phyloP scores from a whole-genome alignment of 2,888 invertebrate genomes.

The Sarcophaga variegata region DNA sequence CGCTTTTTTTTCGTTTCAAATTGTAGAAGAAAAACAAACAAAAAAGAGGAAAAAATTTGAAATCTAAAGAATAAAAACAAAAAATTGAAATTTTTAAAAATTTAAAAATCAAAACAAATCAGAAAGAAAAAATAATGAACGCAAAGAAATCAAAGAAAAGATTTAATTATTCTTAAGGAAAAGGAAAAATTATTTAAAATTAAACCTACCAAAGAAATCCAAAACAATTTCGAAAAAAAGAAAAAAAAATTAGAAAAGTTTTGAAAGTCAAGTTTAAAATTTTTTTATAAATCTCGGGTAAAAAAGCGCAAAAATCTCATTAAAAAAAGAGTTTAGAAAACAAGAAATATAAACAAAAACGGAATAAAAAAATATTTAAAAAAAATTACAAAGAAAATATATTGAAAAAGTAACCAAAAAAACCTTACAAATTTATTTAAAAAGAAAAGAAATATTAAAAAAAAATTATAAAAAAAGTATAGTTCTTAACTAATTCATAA shows the following conservation, averaged over 20 bases:
- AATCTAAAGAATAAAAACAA: neutral
- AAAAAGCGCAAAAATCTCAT: neutral
- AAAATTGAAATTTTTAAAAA: neutral
- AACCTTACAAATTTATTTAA: neutral
- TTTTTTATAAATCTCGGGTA: neutral
- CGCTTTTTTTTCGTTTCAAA: conserved; percentile 22
- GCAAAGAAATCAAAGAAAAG: too few species aligned
- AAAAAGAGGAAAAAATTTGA: neutral
- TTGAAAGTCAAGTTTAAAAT: conserved; percentile 27
- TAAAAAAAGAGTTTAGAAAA: conserved; percentile 4
- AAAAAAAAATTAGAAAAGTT: conserved; percentile 42
- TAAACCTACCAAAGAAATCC: neutral
- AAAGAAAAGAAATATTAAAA: conserved; percentile 7
- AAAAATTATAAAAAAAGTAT: neutral
- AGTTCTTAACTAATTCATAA: neutral
- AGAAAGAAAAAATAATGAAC: conserved; percentile 43
- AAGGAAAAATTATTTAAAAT: too few species aligned
- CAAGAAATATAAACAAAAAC: conserved; percentile 8
- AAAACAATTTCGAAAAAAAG: conserved; percentile 33
- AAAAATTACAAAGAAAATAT: neutral
- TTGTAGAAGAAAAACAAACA: conserved; percentile 35
- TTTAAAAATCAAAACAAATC: neutral
- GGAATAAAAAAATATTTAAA: neutral
- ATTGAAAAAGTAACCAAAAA: neutral
- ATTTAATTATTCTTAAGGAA: too few species aligned